Evolutionary conservation across 1,140 invertebrate species (phyloP).

Genomic region (Drosophila teissieri): DNA sequence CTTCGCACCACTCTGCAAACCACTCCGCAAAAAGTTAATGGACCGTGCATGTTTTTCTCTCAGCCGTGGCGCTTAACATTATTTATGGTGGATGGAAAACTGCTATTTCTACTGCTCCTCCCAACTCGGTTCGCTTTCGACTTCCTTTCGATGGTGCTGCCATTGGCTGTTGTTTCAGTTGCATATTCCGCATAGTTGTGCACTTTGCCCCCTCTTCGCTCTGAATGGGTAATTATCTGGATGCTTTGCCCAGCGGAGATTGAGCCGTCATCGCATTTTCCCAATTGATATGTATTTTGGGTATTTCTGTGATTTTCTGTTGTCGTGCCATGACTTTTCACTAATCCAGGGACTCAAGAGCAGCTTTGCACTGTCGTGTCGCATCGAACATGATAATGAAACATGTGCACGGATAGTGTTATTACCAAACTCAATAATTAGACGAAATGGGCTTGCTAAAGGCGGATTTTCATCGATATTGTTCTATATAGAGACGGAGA

Average conservation of each 20-base stretch:
- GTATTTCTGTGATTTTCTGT: slow-evolving; percentile 14
- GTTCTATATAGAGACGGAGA: not conserved
- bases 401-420: slow-evolving; percentile 13
- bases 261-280: slow-evolving; percentile 41
- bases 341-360: slow-evolving; percentile 49
- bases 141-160: slow-evolving; percentile 59
- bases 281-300: slow-evolving; percentile 39
- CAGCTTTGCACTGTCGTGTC: slow-evolving; percentile 6
- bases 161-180: slow-evolving; percentile 67
- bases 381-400: slow-evolving; percentile 1
- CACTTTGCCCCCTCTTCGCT: slow-evolving; percentile 24
- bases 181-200: slow-evolving; percentile 68
- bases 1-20: slow-evolving; percentile 11
- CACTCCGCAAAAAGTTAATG: slow-evolving; percentile 78
- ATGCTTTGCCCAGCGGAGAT: slow-evolving; percentile 23
- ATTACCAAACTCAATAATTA: slow-evolving; percentile 18
- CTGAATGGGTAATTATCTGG: slow-evolving; percentile 33
- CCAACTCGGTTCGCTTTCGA: slow-evolving; percentile 49
- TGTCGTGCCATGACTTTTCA: slow-evolving; percentile 60
- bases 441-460: not conserved
- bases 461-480: not conserved
- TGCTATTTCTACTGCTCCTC: slow-evolving; percentile 57
- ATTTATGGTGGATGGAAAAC: slow-evolving; percentile 84
- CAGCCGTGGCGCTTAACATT: slow-evolving; percentile 84
- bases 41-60: slow-evolving; percentile 83